Conservation (phyloP, 1,140 invertebrate genomes). For the Hypothenemus hampei region DNA sequence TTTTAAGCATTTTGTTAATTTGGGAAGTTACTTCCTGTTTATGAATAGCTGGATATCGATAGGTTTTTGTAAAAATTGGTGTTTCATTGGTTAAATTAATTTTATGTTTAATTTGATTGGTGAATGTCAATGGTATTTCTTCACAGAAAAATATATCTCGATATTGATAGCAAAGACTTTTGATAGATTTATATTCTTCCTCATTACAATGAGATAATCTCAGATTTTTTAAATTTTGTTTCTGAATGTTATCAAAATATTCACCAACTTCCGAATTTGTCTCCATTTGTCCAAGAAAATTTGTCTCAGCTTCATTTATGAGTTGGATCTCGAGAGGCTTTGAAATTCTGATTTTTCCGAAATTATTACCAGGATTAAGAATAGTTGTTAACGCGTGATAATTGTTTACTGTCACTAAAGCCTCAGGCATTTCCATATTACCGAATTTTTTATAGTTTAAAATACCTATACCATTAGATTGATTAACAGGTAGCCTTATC, state of each 20-base stretch:
- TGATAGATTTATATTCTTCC: conserved; percentile 24
- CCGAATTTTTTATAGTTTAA: conserved; percentile 14
- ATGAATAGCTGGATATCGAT: conserved; percentile 19
- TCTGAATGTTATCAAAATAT: conserved; percentile 2
- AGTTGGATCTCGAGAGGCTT: conserved; percentile 13
- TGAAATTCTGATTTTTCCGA: conserved; percentile 7
- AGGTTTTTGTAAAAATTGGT: conserved; percentile 19
- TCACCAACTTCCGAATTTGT: neutral
- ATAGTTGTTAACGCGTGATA: conserved; percentile 9
- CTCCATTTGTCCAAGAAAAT: conserved; percentile 18
- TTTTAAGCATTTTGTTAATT: conserved; percentile 17
- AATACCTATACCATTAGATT: conserved; percentile 4
- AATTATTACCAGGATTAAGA: conserved; percentile 15
- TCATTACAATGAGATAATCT: conserved; percentile 23
- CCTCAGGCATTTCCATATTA: conserved; percentile 11
- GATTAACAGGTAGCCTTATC: conserved; percentile 13
- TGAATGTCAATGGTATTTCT: conserved; percentile 19
- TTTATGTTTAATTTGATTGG: conserved; percentile 23
- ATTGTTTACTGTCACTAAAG: conserved; percentile 20
- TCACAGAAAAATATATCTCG: conserved; percentile 25
- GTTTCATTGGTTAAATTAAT: conserved; percentile 14
- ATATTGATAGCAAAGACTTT: conserved; percentile 19
- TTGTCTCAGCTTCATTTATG: conserved; percentile 5
- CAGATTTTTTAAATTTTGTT: conserved; percentile 22
- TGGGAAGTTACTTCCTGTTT: conserved; percentile 17